A percentile compares a stretch with the other conserved stretches of the same genome.
phyloP scores from a whole-genome alignment of 1,140 invertebrate species.

The Stegodyphus dumicola region DNA sequence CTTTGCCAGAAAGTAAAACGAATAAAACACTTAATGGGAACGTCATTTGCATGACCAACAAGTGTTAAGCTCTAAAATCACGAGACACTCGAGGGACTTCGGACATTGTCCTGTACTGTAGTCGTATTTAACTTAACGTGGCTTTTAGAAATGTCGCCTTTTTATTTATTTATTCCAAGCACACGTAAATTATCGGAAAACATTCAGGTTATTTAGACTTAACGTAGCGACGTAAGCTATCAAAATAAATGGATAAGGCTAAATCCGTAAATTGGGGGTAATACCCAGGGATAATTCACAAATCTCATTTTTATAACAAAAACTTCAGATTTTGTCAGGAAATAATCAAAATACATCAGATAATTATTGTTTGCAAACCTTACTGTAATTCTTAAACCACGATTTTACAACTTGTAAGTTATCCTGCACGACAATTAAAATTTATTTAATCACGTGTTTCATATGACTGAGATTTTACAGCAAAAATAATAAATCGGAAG shows the following conservation, averaged over 20 bases:
- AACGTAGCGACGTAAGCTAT: constrained; percentile 5
- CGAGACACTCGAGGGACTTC: constrained; percentile 22
- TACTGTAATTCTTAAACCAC: too few relatives aligned
- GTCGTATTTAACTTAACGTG: background rate
- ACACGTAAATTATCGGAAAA: background rate
- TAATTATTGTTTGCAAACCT: too few relatives aligned
- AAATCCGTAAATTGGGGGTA: background rate
- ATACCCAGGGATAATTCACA: background rate
- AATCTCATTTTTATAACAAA: background rate
- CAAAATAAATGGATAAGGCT: constrained; percentile 10
- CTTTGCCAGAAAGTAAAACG: background rate
- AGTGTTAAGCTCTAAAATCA: constrained; percentile 28
- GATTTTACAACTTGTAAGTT: too few relatives aligned
- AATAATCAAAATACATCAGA: too few relatives aligned
- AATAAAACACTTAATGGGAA: background rate
- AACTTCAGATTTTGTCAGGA: too few relatives aligned
- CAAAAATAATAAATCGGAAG: too few relatives aligned
- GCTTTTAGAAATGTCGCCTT: background rate
- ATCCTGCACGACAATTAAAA: too few relatives aligned
- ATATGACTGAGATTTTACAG: too few relatives aligned
- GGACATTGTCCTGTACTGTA: background rate
- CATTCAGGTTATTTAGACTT: background rate
- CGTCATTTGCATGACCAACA: constrained; percentile 41
- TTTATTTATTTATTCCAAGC: constrained; percentile 46
- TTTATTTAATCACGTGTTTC: too few relatives aligned